Evolutionary conservation across 2,113 vertebrate genomes (phyloP).

Genomic region (Eidolon helvum): DNA sequence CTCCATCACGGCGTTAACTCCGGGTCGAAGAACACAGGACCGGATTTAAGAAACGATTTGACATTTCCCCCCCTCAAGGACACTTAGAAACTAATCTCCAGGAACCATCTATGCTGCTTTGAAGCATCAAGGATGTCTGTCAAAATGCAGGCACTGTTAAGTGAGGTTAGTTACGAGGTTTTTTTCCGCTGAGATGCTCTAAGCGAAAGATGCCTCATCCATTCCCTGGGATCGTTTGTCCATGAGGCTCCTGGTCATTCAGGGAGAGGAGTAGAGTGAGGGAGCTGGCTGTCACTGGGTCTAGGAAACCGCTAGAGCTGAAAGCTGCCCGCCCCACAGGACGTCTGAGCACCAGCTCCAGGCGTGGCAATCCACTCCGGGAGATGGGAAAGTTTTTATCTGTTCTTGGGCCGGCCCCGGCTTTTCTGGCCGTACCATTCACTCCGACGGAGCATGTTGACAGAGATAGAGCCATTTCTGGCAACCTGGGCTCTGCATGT

Average conservation of each 20-base stretch:
- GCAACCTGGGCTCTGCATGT: neutral
- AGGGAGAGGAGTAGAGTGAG: rapidly evolving
- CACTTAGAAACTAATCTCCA: neutral
- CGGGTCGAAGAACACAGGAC: neutral
- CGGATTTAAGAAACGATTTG: neutral
- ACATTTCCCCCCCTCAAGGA: neutral
- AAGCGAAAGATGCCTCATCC: rapidly evolving
- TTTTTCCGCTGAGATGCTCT: neutral
- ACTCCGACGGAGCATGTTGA: neutral
- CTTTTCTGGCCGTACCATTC: neutral
- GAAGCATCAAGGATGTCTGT: neutral
- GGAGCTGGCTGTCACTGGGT: neutral
- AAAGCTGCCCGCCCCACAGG: rapidly evolving
- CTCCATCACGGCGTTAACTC: neutral
- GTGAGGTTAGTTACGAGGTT: no score
- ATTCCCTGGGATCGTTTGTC: neutral
- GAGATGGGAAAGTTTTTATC: neutral
- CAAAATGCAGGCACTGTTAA: rapidly evolving
- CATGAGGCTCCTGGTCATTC: neutral
- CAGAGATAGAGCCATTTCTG: neutral
- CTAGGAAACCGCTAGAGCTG: neutral
- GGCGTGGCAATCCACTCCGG: neutral
- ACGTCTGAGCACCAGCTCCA: neutral
- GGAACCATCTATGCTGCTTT: neutral
- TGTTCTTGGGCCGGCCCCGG: neutral